Evolutionary conservation across 35 echinoderm and acorn worm genomes (phyloP).

Genomic region (Ophioderma brevispina): DNA sequence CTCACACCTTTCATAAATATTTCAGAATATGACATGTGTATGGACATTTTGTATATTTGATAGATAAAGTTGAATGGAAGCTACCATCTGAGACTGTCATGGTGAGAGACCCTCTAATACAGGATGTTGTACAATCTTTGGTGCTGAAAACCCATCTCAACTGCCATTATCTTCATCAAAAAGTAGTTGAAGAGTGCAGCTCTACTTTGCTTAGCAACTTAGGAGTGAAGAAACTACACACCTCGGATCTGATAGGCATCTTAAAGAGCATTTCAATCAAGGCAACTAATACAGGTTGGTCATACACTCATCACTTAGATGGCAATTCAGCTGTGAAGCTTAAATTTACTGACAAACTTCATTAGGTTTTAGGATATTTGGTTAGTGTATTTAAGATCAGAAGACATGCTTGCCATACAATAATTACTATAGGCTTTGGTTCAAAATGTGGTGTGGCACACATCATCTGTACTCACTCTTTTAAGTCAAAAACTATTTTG

Average conservation of each 20-base stretch:
- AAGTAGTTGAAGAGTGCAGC: neutral
- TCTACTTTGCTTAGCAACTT: conserved; percentile 20
- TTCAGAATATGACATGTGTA: too few relatives aligned
- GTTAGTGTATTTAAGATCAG: too few relatives aligned
- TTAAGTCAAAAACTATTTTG: too few relatives aligned
- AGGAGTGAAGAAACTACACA: conserved; percentile 37
- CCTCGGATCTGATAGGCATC: conserved; percentile 32
- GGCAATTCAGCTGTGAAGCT: too few relatives aligned
- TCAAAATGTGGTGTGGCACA: too few relatives aligned
- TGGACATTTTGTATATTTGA: neutral
- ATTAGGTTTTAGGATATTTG: too few relatives aligned
- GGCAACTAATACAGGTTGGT: conserved; percentile 30
- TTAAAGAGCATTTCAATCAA: conserved; percentile 22
- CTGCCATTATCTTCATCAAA: conserved; percentile 39
- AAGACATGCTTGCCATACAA: too few relatives aligned
- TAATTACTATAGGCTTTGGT: too few relatives aligned
- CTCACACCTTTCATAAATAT: too few relatives aligned
- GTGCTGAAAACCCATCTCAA: conserved; percentile 30
- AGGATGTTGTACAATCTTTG: conserved; percentile 1
- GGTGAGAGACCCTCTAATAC: conserved; percentile 21
- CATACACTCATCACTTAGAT: too few relatives aligned
- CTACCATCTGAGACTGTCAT: conserved; percentile 41
- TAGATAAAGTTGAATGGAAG: conserved; percentile 20
- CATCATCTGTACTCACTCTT: too few relatives aligned
- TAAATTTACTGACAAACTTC: too few relatives aligned